Base-by-base conservation (phyloP, 2,797 vertebrate genomes). In the Leptodactylus fallax region DNA sequence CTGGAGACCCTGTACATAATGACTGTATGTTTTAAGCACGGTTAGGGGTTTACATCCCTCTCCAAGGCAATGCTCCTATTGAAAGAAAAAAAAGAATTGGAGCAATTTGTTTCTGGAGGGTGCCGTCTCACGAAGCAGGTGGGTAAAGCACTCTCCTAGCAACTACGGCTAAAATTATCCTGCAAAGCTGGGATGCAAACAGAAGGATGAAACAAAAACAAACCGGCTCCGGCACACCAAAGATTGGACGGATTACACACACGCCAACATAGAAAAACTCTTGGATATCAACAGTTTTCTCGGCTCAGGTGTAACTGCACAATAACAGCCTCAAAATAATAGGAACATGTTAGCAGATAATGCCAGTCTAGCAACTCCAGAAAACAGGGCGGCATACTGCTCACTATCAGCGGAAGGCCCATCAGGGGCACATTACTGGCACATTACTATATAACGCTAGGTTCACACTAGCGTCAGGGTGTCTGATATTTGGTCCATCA, bases 151-250 rank as follows among this genome's bases (percentile, higher is more conserved):
- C 79, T 79, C 81, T 84, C 81, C 81, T 88, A 88, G 87, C 87
- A 88, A 84, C 87, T 79, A 72, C 6, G 12, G 72, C 81, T 84
- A 79, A 84, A 71, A 84, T 84, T 72, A 84, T 83, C 53, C 76
- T 19, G 60, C 12, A 23, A 61, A 56, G 60, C 47, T 78, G 49
- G 56, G 45, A 67, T 84, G 69, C 36, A 71, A 45, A 25, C n/a
- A 27, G 16, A 6, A 45, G 8, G 19, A 45, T 7, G 61, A 84
- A 88, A 60, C 45, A 19, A 49, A 45, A 55, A 87, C 60, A 21
- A 65, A 83, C 49, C 47, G 19, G 58, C 80, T 79, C 51, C 23
- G 7, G 69, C 65, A 47, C 65, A 27, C 45, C n/a, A 74, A 6
- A 65, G 74, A 36, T 36, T 25, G 23, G 58, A 51, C 74, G 7